Percentiles rank a stretch among this genome's conserved stretches.
Evolutionary conservation across 2,888 invertebrate species (phyloP).

Genomic region (Colletes collaris): DNA sequence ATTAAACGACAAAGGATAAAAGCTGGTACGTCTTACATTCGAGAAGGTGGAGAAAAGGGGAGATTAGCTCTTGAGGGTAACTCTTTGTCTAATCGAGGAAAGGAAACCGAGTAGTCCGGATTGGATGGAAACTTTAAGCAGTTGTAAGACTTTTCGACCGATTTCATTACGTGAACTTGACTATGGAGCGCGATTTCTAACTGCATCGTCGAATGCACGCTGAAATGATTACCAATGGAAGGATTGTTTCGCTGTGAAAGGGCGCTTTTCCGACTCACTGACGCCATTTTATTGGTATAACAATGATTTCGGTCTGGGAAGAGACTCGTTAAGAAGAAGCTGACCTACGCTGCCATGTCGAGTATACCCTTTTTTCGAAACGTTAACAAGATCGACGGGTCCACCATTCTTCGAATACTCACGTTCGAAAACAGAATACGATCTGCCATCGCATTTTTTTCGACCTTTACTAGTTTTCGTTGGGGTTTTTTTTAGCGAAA

Average conservation of each 20-base stretch:
- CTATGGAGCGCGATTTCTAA: neutral
- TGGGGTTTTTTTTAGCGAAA: too few species aligned
- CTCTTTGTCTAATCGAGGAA: neutral
- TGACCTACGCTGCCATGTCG: too few species aligned
- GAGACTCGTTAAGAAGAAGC: too few species aligned
- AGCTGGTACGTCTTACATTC: neutral
- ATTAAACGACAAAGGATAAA: constrained; percentile 17
- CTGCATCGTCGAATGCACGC: neutral
- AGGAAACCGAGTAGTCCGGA: neutral
- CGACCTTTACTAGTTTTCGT: too few species aligned
- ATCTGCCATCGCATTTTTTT: too few species aligned
- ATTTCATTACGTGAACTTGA: constrained; percentile 22
- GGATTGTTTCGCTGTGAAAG: too few species aligned
- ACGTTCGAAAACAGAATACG: too few species aligned
- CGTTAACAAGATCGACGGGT: neutral
- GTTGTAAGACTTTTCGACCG: neutral
- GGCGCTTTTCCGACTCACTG: too few species aligned
- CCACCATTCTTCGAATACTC: neutral
- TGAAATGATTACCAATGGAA: constrained; percentile 14
- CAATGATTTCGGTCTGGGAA: too few species aligned
- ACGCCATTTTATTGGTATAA: too few species aligned
- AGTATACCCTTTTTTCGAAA: neutral
- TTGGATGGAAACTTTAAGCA: neutral
- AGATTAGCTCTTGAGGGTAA: neutral
- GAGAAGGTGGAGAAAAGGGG: too few species aligned